These are phyloP conservation scores for Pocillopora meandrina DNA, from an alignment of 92 coral and sea anemone species.

Conservation along the genomic window DNA sequence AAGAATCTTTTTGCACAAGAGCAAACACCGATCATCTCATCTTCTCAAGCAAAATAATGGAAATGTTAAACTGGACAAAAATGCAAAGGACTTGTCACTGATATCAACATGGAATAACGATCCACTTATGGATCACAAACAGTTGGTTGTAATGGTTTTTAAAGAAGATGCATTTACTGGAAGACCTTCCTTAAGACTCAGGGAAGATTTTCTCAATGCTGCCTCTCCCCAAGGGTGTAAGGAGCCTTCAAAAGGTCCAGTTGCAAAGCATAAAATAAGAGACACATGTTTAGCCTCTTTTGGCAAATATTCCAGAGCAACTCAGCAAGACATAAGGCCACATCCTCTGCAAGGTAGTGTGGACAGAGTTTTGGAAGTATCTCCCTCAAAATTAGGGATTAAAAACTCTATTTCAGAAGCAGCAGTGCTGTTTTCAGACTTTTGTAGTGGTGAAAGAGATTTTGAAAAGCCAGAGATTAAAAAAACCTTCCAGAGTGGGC, in stretches of 20 bases:
- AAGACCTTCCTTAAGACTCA: neutral
- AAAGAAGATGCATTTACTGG: conserved; percentile 22
- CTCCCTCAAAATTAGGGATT: neutral
- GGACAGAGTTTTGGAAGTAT: neutral
- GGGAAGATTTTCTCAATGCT: neutral
- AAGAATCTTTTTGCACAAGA: neutral
- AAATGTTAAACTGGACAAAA: neutral
- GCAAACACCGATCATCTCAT: neutral
- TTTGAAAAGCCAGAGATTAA: conserved; percentile 25
- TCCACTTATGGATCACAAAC: conserved; percentile 33
- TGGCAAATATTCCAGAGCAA: neutral
- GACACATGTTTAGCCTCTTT: neutral
- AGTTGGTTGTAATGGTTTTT: conserved; percentile 34
- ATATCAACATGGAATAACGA: conserved; percentile 16
- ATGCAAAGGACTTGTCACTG: neutral
- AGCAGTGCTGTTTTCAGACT: conserved; percentile 9
- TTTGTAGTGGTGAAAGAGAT: neutral
- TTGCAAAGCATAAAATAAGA: neutral
- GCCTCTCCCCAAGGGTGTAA: neutral
- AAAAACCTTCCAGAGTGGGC: conserved; percentile 24
- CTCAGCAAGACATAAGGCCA: neutral
- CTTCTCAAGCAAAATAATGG: neutral
- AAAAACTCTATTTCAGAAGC: conserved; percentile 19
- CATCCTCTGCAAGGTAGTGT: neutral
- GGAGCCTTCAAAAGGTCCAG: neutral